Evolutionary conservation across 1,140 invertebrate species (phyloP), one percentile per base, ranked within the genome.

Genomic region (Philopotamus ludificatus): DNA sequence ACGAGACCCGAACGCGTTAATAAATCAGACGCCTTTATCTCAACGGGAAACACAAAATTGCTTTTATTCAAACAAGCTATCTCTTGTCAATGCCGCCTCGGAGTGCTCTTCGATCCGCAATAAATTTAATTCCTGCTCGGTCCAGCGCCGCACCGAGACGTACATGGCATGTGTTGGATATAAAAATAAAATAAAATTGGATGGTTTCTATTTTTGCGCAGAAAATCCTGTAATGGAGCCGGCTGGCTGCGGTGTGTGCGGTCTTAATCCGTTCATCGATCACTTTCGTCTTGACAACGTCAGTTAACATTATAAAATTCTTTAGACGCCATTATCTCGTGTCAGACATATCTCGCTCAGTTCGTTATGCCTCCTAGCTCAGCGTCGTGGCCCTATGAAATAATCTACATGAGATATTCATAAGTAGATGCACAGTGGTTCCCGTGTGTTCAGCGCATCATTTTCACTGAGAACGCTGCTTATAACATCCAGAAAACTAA

Each of bases 31-130:
- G 49, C 65, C 58, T 66, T 67, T 67, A 67, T 63, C 60, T 63
- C 41, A 41, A 51, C 49, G 51, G 34, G 58, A 63, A 67, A 67
- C 65, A 67, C 65, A 67, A 67, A 67, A 63, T 67, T 67, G 65
- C 65, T 67, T 67, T 67, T 67, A 67, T 67, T 67, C 65, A 63
- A 67, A 67, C 65, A 67, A 67, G 59, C 59, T 60, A 63, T 63
- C 65, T 58, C 41, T 60, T 67, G 58, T 67, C 65, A 61, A 67
- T 67, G 65, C 49, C 63, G 34, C 44, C 63, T 63, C 34, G 12
- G 28, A 34, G 28, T 34, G 28, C 28, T 34, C 12, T 34, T 34
- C 28, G 28, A 34, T 34, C 28, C 12, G 28, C 28, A 7, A 7
- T 12, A 34, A 34, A 34, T 34, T 7, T 34, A 34, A 34, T 34